A percentile compares a stretch with the other conserved stretches of the same genome.
phyloP scores from a whole-genome alignment of 2,888 invertebrate genomes.

The Plagodis dolabraria region DNA sequence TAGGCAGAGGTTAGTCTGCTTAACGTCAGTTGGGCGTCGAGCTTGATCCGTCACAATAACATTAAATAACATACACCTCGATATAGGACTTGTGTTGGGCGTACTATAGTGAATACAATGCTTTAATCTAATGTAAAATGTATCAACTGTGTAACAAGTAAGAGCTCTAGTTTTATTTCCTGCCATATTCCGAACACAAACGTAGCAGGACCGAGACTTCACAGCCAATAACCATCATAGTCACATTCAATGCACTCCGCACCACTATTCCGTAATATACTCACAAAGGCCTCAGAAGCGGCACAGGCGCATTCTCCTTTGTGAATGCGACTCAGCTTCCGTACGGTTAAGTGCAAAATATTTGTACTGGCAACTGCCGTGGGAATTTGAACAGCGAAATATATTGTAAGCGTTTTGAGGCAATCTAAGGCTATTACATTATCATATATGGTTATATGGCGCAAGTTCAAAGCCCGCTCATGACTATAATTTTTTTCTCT shows the following conservation, averaged over 20 bases:
- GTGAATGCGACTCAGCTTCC: constrained; percentile 47
- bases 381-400: constrained; percentile 47
- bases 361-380: constrained; percentile 53
- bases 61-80: no score
- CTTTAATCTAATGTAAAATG: no score
- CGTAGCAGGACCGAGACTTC: constrained; percentile 18
- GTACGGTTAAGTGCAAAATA: constrained; percentile 60
- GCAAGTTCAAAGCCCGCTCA: no score
- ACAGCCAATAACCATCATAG: constrained; percentile 42
- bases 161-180: no score
- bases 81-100: no score
- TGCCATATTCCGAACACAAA: constrained; percentile 8
- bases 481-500: no score
- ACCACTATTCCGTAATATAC: constrained; percentile 13
- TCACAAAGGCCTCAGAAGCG: constrained; percentile 36
- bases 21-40: no score
- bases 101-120: no score
- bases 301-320: constrained; percentile 47
- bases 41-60: no score
- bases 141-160: no score
- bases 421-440: neutral
- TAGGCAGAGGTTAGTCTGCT: no score
- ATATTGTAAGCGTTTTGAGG: constrained; percentile 48
- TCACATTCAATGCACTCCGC: constrained; percentile 44
- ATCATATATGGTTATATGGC: no score